A percentile compares a stretch with the other conserved stretches of the same genome.
These are phyloP conservation scores for Sebastes umbrosus DNA, from an alignment of 2,797 vertebrate genomes.

Conservation along the genomic window DNA sequence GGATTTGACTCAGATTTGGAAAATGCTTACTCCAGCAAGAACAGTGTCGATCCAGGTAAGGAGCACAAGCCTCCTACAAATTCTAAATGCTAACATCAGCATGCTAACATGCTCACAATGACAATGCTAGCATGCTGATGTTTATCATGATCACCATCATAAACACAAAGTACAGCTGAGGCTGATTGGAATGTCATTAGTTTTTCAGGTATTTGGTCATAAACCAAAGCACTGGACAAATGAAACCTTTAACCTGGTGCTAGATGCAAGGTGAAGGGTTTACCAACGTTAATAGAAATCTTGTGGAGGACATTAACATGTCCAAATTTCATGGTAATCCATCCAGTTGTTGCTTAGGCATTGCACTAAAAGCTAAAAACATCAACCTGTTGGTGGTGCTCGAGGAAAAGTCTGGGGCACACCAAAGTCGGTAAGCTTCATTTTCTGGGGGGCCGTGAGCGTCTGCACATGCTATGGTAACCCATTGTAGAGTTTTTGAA, in stretches of 20 bases:
- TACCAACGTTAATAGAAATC: background rate
- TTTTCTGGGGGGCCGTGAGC: no score
- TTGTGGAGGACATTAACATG: background rate
- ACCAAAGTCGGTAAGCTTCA: no score
- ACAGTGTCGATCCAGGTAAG: background rate
- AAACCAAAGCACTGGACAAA: no score
- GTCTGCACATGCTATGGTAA: no score
- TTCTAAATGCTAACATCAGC: no score
- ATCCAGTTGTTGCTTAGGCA: background rate
- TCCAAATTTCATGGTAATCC: background rate
- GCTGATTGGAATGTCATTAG: no score
- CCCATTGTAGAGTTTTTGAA: no score
- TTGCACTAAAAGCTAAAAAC: background rate
- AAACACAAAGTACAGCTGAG: no score
- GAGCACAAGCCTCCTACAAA: background rate
- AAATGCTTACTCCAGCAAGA: background rate
- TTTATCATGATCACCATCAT: no score
- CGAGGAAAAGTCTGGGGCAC: rapidly evolving
- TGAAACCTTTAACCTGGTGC: background rate
- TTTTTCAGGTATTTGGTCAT: no score
- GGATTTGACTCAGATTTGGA: background rate
- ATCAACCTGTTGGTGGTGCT: background rate
- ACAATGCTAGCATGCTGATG: no score
- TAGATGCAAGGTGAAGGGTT: background rate
- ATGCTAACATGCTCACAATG: no score